Evolutionary conservation across 1,140 invertebrate genomes (phyloP).

Genomic region (Cotesia glomerata): DNA sequence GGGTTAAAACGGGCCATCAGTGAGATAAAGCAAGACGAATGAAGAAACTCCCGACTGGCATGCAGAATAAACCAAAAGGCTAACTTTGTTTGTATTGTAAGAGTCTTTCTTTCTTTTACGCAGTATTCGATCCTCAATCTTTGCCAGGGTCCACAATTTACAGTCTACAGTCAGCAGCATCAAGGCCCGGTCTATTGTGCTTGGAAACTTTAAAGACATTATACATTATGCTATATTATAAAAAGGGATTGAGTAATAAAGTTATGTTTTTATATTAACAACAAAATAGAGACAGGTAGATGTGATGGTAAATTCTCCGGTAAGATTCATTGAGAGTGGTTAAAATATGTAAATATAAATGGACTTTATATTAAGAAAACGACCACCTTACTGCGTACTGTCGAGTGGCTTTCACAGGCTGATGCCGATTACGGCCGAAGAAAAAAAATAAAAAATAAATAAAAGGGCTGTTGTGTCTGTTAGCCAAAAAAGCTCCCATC

Average conservation of each 20-base stretch:
- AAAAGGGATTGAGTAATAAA: neutral
- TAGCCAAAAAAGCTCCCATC: neutral
- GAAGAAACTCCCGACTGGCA: neutral
- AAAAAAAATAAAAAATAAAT: constrained; percentile 9
- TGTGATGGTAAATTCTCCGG: no score
- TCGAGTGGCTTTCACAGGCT: no score
- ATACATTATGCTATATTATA: neutral
- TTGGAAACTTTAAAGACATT: neutral
- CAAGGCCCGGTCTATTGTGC: neutral
- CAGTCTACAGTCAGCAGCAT: neutral
- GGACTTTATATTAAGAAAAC: neutral
- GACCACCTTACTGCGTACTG: no score
- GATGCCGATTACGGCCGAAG: neutral
- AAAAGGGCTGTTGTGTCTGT: neutral
- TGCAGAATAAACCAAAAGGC: neutral
- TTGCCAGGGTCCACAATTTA: neutral
- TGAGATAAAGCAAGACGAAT: constrained; percentile 16
- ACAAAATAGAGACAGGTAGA: no score
- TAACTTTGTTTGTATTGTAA: neutral
- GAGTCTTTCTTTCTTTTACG: neutral
- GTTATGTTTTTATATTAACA: no score
- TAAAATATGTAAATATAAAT: no score
- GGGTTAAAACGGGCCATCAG: neutral
- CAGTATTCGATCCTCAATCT: constrained; percentile 30
- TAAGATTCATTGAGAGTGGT: no score